Base-by-base conservation (phyloP, 2,888 invertebrate species). In the Cepaea hortensis region DNA sequence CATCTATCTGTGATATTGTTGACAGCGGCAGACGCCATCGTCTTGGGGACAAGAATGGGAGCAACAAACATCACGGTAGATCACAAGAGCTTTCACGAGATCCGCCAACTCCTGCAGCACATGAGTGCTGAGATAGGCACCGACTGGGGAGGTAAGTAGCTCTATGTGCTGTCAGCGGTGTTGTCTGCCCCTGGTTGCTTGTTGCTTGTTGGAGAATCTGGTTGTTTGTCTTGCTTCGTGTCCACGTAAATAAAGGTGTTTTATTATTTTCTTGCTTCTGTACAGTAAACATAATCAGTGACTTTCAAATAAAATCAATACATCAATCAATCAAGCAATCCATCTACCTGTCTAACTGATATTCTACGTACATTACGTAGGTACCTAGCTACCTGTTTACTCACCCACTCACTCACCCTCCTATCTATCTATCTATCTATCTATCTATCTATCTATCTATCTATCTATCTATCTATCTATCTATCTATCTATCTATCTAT, bases 131-230 rank as follows among this genome's bases (percentile, higher is more conserved):
- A 85, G 62, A 61, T 85, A 3, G 85, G 85, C 46, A 80, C 75
- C 1, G 11, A 85, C 62, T 85, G 85, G 80, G 68, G 72, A 80
- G 80, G 85, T 85, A 80, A 72, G 85, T 61, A 50, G 11, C 2
- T 20, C 1, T 48, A 61, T 79, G 61, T 76, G 5, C 5, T 68
- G 20, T 61, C 80, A 76, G 15, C 35, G 18, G 46, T 0, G 7
- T 48, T 46, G 3, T 23, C 35, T 35, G 0, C 35, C 35, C 35
- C 35, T 35, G 35, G 35, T 35, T 35, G 35, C 35, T 35, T 35
- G 35, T 35, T 35, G 35, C 1, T 35, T 35, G 35, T 35, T 35
- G 35, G 0, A 35, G 35, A 35, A 35, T 35, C 35, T 35, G 35
- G 35, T 35, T 35, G 35, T 35, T 35, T 35, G 35, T 35, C 35